Base-by-base conservation (phyloP, 2,888 invertebrate species). In the Drosophila kanekoi region DNA sequence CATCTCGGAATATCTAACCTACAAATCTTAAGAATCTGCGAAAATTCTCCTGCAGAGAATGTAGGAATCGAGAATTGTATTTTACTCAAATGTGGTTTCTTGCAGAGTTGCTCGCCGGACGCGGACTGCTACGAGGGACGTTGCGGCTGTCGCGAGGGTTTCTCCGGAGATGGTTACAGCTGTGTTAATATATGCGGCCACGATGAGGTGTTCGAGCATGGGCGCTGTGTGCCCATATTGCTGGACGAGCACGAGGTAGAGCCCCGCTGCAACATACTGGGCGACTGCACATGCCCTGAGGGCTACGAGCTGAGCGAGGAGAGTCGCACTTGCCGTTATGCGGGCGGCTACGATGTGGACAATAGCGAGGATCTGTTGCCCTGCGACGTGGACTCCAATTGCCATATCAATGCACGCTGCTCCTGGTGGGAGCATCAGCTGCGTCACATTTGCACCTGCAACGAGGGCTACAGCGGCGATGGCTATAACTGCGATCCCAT, bases 401-500 rank as follows among this genome's bases (percentile, higher is more conserved):
- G 98, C 90, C 96, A 97, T 83, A 94, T 94, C 14, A 95, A 97
- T 90, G 98, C 97, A 5, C 94, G 95, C 53, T 98, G 98, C 90
- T 93, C 94, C 57, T 95, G 93, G 91, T 92, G 94, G 44, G 92
- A 94, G 13, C 91, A 93, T 32, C 93, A 93, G 3, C 93, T 94
- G 56, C 92, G 93, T 2, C 94, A 95, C 81, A 92, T 93, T 61
- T 98, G 98, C 89, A 94, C 94, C 45, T 98, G 98, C 90, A 96
- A 95, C 64, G 94, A 95, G n/a, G 97, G 97, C 4, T 98, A 94
- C 92, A 95, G 95, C 87, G 98, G 98, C 20, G 96, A 98, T 91
- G 98, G 97, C 9, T 94, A 94, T 69, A 94, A 94, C 78, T 98
- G 98, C 90, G 93, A 93, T 2, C 94, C 94, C 78, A 92, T 92